Evolutionary conservation across 2,113 vertebrate genomes (phyloP).

Genomic region (Platycercus adscitus): DNA sequence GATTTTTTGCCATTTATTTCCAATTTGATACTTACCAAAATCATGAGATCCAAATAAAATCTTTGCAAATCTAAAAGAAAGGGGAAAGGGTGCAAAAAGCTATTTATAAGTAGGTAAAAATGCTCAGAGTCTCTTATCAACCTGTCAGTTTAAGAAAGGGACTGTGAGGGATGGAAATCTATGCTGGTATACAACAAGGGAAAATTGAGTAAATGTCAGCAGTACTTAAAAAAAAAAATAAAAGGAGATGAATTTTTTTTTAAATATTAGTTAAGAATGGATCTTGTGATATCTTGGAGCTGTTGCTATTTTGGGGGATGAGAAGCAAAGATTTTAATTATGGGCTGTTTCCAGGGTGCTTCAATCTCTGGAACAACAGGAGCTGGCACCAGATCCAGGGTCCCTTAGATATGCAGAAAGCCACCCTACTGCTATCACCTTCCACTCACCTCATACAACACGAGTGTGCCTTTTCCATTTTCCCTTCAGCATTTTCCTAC

Average conservation of each 20-base stretch:
- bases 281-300: neutral
- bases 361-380: neutral
- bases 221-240: neutral
- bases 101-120: neutral
- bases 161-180: neutral
- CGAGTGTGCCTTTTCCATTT: neutral
- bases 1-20: conserved; percentile 22
- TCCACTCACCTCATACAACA: neutral
- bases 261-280: neutral
- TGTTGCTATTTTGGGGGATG: neutral
- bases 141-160: neutral
- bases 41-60: neutral
- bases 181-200: neutral
- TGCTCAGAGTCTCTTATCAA: neutral
- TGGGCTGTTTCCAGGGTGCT: neutral
- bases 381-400: neutral
- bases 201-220: neutral
- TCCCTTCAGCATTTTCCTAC: neutral
- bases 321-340: neutral
- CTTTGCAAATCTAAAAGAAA: neutral
- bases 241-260: neutral
- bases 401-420: neutral
- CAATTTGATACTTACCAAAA: conserved; percentile 15
- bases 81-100: neutral
- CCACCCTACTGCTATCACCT: neutral